Base-by-base conservation (phyloP, 2,888 invertebrate species). In the Microplitis deprimator region DNA sequence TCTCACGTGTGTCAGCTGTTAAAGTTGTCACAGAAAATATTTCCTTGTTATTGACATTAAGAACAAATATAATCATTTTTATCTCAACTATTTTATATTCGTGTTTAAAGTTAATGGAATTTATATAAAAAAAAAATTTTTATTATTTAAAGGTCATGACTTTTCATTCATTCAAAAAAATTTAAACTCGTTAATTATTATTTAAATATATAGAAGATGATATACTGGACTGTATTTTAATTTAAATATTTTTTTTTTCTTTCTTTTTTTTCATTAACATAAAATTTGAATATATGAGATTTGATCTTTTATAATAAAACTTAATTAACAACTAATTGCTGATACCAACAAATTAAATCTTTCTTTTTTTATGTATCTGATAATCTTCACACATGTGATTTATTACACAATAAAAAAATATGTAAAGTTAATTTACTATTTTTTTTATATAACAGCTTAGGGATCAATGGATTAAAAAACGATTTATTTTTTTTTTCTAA, bases 291-390 rank as follows among this genome's bases (percentile, higher is more conserved):
- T 50, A 50, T 29, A 29, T 29, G 29, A 50, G 50, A 50, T 50
- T 10, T 5, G 3, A 50, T 50, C 50, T 50, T 50, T 8, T 2
- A 50, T 50, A 50, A 50, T 50, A 50, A 50, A 50, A 13, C 50
- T 50, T 50, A 50, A 50, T 50, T 50, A 50, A 50, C 50, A 50
- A 50, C 50, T 50, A 50, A 50, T 50, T 50, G 50, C 50, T 50
- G 50, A 13, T 13, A 50, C 50, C 13, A 50, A 13, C 50, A 13
- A 50, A 50, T 50, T 13, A 50, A 50, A 50, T 50, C 50, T 50
- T 50, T 50, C 13, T 50, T 50, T 50, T 50, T 50, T 50, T 13
- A 50, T 50, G 50, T 13, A 50, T 50, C 13, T 50, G 13, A 50
- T 50, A 50, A 50, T 50, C 13, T 50, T 50, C 50, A 50, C 13